Evolutionary conservation across 2,113 vertebrate genomes (phyloP), one percentile per base, ranked within the genome.

Genomic region (Psilopogon haemacephalus): DNA sequence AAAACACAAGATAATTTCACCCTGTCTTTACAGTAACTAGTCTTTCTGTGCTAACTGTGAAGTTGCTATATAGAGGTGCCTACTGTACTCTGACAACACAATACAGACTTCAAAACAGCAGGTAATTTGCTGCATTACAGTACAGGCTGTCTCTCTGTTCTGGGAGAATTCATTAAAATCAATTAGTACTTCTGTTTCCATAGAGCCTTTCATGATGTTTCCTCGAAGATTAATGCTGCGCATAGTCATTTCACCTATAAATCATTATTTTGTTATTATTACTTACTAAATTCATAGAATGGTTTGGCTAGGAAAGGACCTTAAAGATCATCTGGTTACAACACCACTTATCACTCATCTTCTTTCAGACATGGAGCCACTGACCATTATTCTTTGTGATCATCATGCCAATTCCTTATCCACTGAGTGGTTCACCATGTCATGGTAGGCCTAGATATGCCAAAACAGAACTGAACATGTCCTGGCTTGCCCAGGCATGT

Each of bases 141-240:
- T 81, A 90, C 76, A 84, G 68, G 68, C 82, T 95, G 85, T 86
- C 75, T 91, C 33, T 89, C 59, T 86, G 37, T 94, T 96, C 84
- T 79, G 8, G 76, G 46, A 94, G 81, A 94, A 90, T 65, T 79
- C 90, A 96, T 95, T 96, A 94, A 92, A 78, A 83, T 82, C 93
- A 95, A 96, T 94, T 94, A 96, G 82, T 86, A 60, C 35, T 69
- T 95, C 71, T 92, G 40, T 93, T 95, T 96, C 73, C 70, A 84
- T 73, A 91, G 42, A 93, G 40, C 48, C 56, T 95, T 84, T 95
- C 80, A 79, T 77, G 93, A 65, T 18, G 8, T 14, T 79, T 94
- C 74, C 59, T 56, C 93, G 27, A 77, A 94, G 85, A 86, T 90
- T 82, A 95, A 62, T 68, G 35, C 21, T 52, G n/a, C 27, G 62